Evolutionary conservation across 1,140 invertebrate species (phyloP), one percentile per base, ranked within the genome.

Genomic region (Glossosoma conforme): DNA sequence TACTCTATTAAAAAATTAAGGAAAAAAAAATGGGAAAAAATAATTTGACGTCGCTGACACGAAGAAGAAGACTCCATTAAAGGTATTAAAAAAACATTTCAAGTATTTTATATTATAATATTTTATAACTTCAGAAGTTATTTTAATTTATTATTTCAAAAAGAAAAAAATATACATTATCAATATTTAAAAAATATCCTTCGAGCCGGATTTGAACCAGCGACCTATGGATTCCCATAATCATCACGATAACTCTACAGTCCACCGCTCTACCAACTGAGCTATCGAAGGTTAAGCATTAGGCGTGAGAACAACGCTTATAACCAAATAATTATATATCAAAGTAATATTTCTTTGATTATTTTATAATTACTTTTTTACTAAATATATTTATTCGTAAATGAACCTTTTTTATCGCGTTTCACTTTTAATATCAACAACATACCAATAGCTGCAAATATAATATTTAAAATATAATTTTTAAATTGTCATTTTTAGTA

Each of bases 251-350:
- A 60, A 57, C 59, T 48, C 84, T 88, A 87, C 85, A 85, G 82
- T 86, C 84, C 85, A 87, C 84, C 84, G 85, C 84, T 87, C 84
- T 87, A 86, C 84, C 84, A 87, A 87, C 84, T 87, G 85, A 86
- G 82, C 83, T 85, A 85, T 83, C 83, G 82, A 84, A 85, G 83
- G 82, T 70, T 24, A 42, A n/a, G 3, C 13, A 0, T 1, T 0
- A 2, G 18, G 35, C 36, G 35, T 8, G 5, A 18, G 17, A 41
- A 41, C 10, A 43, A 41, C 8, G 38, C 18, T 41, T 8, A 14
- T 35, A 11, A 35, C 5, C 5, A 35, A 35, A 35, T 8, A 11
- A 4, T 14, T 5, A 8, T 35, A 8, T 14, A 14, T 35, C 15
- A 35, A 35, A 8, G 8, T 18, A 10, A 20, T 40, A 19, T 13